Evolutionary conservation across 1,140 invertebrate genomes (phyloP), one percentile per base, ranked within the genome.

Genomic region (Helicoverpa armigera): DNA sequence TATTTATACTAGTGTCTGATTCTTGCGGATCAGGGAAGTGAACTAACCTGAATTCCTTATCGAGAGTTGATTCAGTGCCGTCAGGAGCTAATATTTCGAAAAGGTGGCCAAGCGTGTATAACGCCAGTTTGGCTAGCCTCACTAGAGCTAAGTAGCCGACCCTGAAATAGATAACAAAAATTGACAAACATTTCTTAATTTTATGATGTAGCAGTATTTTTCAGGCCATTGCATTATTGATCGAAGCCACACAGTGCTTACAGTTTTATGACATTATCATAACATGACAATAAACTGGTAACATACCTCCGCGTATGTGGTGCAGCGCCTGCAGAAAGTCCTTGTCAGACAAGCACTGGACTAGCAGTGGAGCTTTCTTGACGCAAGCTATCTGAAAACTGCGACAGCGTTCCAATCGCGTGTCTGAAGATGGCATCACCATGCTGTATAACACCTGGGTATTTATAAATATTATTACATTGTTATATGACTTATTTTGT

Each of bases 321-420:
- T 2, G 93, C 92, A 77, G 92, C 95, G 48, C 89, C 92, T 92
- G 83, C 43, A 95, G 84, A 85, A 95, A 95, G 23, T 94, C 91
- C 60, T 86, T 87, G 80, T 94, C 93, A 29, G 93, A 93, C 56
- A 95, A 86, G 65, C 94, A 94, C 61, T 95, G 91, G 3, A 95
- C 92, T 61, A 95, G 87, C 7, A 95, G 85, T 4, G 94, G 94
- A 1, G 94, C 92, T 81, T 98, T 98, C 86, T 97, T 97, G 67
- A 99, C 97, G 92, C 99, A 99, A 89, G 98, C 97, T 80, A 97
- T 96, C 94, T 99, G 98, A 94, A 99, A 98, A 89, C 98, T 97
- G 88, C 97, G 97, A 48, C 98, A 97, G 85, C 97, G 97, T 54
- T 99, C 98, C 0, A 97, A 96, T 82, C 97, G 95, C 3, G 97